These are phyloP conservation scores for Herpetotheres cachinnans DNA, from an alignment of 2,113 vertebrate genomes.

Conservation along the genomic window DNA sequence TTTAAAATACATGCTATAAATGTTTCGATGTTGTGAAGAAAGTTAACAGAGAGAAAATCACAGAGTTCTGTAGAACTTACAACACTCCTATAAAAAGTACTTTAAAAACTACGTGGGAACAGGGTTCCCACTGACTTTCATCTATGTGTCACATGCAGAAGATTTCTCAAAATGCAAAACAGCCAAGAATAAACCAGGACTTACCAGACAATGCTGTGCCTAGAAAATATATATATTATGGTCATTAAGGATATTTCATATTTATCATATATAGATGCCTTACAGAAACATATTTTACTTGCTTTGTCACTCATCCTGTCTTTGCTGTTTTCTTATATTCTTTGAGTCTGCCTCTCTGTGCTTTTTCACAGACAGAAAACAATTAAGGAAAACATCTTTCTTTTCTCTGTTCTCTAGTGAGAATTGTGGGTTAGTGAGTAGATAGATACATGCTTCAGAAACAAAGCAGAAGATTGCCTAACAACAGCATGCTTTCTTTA, in stretches of 20 bases:
- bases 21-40: neutral
- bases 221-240: neutral
- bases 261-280: neutral
- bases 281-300: neutral
- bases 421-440: slow-evolving; percentile 2
- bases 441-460: neutral
- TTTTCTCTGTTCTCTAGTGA: neutral
- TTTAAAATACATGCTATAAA: slow-evolving; percentile 24
- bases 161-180: neutral
- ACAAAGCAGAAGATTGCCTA: slow-evolving; percentile 26
- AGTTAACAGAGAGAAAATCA: neutral
- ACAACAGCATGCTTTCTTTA: slow-evolving; percentile 25
- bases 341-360: neutral
- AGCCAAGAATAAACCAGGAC: neutral
- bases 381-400: neutral
- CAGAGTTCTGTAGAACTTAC: neutral
- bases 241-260: neutral
- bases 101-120: neutral
- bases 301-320: neutral
- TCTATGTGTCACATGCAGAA: neutral
- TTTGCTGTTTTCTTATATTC: neutral
- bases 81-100: neutral
- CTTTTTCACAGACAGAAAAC: neutral
- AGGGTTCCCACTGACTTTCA: neutral
- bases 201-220: neutral